Percentiles rank a stretch among this genome's conserved stretches.
Conservation (phyloP, 2,797 vertebrate species). For the Hafferia zeledoni region DNA sequence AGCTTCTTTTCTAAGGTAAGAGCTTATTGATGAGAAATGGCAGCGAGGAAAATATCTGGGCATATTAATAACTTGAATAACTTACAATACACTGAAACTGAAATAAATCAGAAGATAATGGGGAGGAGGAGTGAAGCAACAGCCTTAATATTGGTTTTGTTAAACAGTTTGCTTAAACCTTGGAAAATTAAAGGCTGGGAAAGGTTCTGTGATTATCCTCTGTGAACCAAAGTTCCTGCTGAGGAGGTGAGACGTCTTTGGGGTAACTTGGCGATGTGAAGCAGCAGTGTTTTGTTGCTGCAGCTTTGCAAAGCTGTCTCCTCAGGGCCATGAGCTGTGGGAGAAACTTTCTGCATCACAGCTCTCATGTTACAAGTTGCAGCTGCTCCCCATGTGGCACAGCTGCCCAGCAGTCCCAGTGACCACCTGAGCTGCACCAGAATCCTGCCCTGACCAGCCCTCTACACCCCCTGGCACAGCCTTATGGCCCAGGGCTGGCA, state of each 20-base stretch:
- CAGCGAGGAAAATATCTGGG: neutral
- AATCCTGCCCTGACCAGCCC: neutral
- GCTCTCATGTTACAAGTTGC: neutral
- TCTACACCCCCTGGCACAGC: neutral
- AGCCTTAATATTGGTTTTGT: neutral
- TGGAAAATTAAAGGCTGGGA: neutral
- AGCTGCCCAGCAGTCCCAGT: neutral
- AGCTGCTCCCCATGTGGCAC: neutral
- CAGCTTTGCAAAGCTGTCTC: neutral
- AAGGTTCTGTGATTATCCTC: neutral
- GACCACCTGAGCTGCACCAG: neutral
- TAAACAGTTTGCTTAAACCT: neutral
- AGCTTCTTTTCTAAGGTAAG: neutral
- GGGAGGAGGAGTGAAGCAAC: neutral
- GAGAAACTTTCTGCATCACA: neutral
- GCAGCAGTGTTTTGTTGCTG: neutral
- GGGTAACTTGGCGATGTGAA: neutral
- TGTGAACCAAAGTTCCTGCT: neutral
- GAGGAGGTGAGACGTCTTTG: neutral
- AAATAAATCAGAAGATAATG: neutral
- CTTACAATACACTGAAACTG: neutral
- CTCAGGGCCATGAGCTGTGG: neutral
- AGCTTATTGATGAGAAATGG: neutral
- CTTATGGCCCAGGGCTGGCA: neutral
- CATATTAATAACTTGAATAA: neutral